Evolutionary conservation across 2,888 invertebrate genomes (phyloP), one percentile per base, ranked within the genome.

Genomic region (Teleiodes luculella): DNA sequence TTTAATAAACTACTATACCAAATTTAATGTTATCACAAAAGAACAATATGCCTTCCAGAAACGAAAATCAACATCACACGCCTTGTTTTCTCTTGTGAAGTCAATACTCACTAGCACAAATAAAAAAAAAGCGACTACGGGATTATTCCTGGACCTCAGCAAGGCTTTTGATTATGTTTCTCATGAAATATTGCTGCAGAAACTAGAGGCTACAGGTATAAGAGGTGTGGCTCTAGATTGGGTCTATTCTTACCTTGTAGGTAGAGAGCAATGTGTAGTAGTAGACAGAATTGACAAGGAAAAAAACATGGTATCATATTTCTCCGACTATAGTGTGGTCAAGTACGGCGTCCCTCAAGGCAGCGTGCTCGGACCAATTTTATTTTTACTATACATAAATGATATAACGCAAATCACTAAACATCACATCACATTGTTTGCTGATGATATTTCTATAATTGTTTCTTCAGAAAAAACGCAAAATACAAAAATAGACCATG

Each of bases 1-100:
- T n/a, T 11, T 56, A 8, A 20, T 11, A 20, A 16, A 31, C 2
- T 56, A 48, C 33, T 33, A 28, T 13, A n/a, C 3, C 8, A 56
- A 41, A 24, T 18, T 35, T 11, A 43, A 56, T 1, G 30, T 58
- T 11, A 33, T 56, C 2, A 48, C 20, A 18, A 8, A 8, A 1
- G 53, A 57, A 16, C 57, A 59, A 54, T 43, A 54, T 13, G 58
- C 55, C 0, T 58, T 58, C 48, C 52, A 55, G 35, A 57, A 58
- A 14, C 46, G 35, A 13, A 58, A 56, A 48, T 58, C 55, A 0
- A 61, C 58, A 0, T 37, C 52, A 5, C 14, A 53, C 10, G 58
- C 58, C 11, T 33, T 41, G 8, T 58, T 41, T 41, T 16, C 52
- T 8, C 14, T 58, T 10, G 36, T 48, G 8, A 52, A 55, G 36